These are phyloP conservation scores for Penaeus chinensis DNA, from an alignment of 1,140 invertebrate species.

Conservation along the genomic window DNA sequence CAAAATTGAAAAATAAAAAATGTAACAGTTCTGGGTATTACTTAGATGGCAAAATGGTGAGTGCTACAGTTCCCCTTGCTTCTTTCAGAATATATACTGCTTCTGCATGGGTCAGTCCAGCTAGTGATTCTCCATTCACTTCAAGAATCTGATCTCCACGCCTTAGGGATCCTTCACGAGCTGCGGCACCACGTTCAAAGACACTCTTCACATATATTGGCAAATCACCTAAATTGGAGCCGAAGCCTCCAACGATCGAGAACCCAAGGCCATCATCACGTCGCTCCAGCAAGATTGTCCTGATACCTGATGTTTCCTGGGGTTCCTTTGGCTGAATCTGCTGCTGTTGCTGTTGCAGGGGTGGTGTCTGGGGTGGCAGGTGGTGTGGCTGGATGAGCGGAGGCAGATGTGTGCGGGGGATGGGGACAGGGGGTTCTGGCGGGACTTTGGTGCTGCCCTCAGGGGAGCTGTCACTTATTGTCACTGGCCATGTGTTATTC, in stretches of 20 bases:
- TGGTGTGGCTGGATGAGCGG: conserved; percentile 31
- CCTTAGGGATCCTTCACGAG: conserved; percentile 76
- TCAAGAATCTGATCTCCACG: conserved; percentile 75
- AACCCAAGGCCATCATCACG: conserved; percentile 82
- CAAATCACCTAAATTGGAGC: conserved; percentile 80
- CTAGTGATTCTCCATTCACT: conserved; percentile 72
- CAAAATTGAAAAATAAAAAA: conserved; percentile 51
- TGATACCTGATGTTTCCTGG: conserved; percentile 46
- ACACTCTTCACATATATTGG: conserved; percentile 88
- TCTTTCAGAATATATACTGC: conserved; percentile 75
- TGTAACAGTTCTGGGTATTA: conserved; percentile 18
- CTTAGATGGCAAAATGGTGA: conserved; percentile 70
- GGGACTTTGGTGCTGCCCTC: conserved; percentile 36
- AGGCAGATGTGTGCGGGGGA: conserved; percentile 45
- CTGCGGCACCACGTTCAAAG: conserved; percentile 80
- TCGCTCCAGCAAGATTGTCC: conserved; percentile 76
- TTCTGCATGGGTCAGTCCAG: conserved; percentile 75
- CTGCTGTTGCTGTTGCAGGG: conserved; percentile 62
- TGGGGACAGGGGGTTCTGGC: conserved; percentile 48
- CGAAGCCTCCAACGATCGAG: conserved; percentile 83
- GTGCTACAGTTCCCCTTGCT: conserved; percentile 72
- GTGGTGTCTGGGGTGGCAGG: conserved; percentile 41
- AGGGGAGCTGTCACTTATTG: conserved; percentile 54
- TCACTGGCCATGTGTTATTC: conserved; percentile 61
- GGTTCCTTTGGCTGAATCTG: conserved; percentile 58